Evolutionary conservation across 2,797 vertebrate genomes (phyloP).

Genomic region (Anolis apletophallus): DNA sequence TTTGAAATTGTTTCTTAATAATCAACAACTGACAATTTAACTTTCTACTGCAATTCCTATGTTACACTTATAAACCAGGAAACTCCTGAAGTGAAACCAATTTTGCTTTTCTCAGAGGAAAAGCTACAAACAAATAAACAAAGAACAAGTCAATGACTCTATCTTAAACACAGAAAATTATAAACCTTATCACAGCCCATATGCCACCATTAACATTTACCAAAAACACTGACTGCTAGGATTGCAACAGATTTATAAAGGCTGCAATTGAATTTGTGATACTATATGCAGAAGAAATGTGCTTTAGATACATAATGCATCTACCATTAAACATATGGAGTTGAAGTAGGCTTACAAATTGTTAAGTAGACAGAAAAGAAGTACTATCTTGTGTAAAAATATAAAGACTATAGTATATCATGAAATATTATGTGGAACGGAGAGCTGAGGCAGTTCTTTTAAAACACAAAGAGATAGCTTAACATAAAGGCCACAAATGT

Average conservation of each 20-base stretch:
- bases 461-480: not conserved
- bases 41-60: not conserved
- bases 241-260: not conserved
- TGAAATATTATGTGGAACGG: not conserved
- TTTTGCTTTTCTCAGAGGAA: not conserved
- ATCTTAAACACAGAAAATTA: not conserved
- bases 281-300: not conserved
- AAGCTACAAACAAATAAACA: not conserved
- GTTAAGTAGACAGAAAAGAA: not conserved
- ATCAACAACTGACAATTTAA: not conserved
- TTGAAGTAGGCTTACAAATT: not conserved
- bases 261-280: not conserved
- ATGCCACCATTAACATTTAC: not conserved
- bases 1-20: not conserved
- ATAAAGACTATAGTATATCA: not conserved
- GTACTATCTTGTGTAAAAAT: not conserved
- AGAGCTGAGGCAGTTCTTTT: not conserved
- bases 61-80: not conserved
- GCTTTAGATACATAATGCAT: not conserved
- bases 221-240: not conserved
- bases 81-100: not conserved
- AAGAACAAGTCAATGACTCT: not conserved
- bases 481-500: not conserved
- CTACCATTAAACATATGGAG: not conserved
- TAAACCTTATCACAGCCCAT: not conserved